Conservation (phyloP, 2,797 vertebrate species). For the Eidolon dupreanum region DNA sequence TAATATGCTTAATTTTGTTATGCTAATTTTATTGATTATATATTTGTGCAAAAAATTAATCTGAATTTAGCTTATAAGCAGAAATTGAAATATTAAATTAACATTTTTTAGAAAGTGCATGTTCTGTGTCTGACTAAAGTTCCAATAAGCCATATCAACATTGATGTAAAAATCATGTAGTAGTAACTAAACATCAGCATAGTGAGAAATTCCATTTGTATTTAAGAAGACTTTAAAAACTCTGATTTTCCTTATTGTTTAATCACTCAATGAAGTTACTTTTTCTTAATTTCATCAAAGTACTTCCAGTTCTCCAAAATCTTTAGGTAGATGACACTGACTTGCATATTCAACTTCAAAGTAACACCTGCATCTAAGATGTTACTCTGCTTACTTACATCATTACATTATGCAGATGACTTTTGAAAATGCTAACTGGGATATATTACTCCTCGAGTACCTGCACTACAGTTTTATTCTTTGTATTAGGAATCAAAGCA, state of each 20-base stretch:
- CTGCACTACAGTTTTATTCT: constrained; percentile 21
- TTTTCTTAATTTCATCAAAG: constrained; percentile 18
- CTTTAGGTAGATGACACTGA: background rate
- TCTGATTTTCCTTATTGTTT: constrained; percentile 33
- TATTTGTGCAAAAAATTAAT: background rate
- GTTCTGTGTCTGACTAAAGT: background rate
- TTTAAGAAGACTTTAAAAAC: background rate
- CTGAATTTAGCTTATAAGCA: constrained; percentile 1
- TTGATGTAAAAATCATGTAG: background rate
- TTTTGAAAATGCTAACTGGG: constrained; percentile 54
- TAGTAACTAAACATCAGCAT: background rate
- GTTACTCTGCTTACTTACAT: constrained; percentile 8
- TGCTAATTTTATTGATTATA: background rate
- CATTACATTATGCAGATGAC: constrained; percentile 53
- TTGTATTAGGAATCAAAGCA: background rate
- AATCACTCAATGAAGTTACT: background rate
- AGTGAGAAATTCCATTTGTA: background rate
- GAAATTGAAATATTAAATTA: background rate
- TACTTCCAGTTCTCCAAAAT: background rate
- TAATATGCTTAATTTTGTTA: background rate
- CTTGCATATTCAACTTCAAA: background rate
- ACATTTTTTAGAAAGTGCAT: background rate
- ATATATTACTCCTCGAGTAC: constrained; percentile 10
- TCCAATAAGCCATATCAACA: background rate
- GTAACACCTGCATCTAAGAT: constrained; percentile 36